These are phyloP conservation scores for Gambelia wislizenii DNA, from an alignment of 2,797 vertebrate genomes.

Conservation along the genomic window DNA sequence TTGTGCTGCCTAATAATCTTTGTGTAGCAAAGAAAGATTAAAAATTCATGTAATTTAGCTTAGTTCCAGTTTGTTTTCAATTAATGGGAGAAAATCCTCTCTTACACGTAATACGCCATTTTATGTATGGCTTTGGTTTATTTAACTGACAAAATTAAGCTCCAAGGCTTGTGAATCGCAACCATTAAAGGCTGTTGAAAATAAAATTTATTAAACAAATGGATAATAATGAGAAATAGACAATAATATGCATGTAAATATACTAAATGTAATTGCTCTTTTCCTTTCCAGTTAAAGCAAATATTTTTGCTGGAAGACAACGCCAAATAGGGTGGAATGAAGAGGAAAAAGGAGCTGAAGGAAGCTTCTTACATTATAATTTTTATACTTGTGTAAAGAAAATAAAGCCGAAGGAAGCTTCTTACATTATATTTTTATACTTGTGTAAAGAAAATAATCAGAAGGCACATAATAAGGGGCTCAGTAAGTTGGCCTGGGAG, in stretches of 20 bases:
- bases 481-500: background rate
- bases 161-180: constrained; percentile 59
- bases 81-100: constrained; percentile 77
- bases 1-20: constrained; percentile 66
- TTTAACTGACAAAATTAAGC: constrained; percentile 69
- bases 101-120: constrained; percentile 65
- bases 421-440: background rate
- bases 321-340: background rate
- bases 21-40: constrained; percentile 73
- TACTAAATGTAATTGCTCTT: constrained; percentile 56
- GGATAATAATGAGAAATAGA: constrained; percentile 37
- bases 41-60: constrained; percentile 75
- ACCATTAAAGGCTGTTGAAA: constrained; percentile 62
- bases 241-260: constrained; percentile 47
- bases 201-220: constrained; percentile 59
- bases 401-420: background rate
- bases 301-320: background rate
- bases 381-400: background rate
- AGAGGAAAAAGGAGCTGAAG: background rate
- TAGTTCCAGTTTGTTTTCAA: constrained; percentile 78
- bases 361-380: background rate
- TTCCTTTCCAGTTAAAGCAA: constrained; percentile 38
- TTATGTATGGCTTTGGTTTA: constrained; percentile 68
- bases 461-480: background rate
- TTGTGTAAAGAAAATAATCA: background rate